Conservation (phyloP, 2,797 vertebrate species). For the Sebastes vulpes region DNA sequence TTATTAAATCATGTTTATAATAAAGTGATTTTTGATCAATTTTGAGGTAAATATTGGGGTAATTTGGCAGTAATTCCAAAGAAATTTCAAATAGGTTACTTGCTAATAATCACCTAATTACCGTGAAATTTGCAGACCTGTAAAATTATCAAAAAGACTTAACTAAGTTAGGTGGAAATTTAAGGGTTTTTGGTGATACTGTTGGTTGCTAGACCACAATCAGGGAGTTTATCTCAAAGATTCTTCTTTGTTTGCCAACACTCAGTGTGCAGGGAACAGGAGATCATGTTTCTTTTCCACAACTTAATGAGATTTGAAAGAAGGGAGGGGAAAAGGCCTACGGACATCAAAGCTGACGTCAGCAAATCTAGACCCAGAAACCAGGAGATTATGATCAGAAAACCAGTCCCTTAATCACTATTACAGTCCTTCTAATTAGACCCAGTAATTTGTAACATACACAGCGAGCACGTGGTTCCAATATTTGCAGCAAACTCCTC, state of each 20-base stretch:
- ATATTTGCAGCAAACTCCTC: conserved; percentile 18
- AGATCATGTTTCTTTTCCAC: background rate
- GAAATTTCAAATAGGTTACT: too few relatives aligned
- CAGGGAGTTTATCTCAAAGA: background rate
- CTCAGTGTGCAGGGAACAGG: background rate
- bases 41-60: too few relatives aligned
- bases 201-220: background rate
- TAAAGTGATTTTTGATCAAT: too few relatives aligned
- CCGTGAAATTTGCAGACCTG: too few relatives aligned
- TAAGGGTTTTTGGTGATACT: background rate
- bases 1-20: too few relatives aligned
- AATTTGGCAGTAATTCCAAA: too few relatives aligned
- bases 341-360: conserved; percentile 25
- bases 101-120: too few relatives aligned
- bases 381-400: conserved; percentile 29
- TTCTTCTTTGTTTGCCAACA: background rate
- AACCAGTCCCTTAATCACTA: conserved; percentile 15
- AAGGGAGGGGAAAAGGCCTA: conserved; percentile 2
- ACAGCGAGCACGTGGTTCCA: conserved; percentile 53
- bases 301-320: conserved; percentile 28
- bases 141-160: background rate
- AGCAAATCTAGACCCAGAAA: background rate
- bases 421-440: conserved; percentile 34
- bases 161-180: background rate
- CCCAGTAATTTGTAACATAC: conserved; percentile 41